These are phyloP conservation scores for Poeciliopsis turneri DNA, from an alignment of 2,797 vertebrate species.

Conservation along the genomic window DNA sequence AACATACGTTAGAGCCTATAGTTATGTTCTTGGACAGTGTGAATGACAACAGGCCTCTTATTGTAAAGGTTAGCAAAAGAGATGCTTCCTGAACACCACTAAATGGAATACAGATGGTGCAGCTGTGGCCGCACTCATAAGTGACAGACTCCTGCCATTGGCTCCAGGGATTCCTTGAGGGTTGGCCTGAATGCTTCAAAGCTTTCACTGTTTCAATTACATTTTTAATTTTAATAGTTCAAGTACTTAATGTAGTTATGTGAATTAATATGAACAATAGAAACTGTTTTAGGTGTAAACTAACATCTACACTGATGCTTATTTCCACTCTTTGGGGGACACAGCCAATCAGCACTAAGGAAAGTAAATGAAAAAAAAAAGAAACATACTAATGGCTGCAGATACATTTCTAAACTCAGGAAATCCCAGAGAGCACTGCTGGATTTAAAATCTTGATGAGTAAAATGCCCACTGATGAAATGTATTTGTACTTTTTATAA, in stretches of 20 bases:
- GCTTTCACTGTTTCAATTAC: background rate
- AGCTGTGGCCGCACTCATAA: constrained; percentile 10
- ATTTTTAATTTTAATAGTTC: background rate
- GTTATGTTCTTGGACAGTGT: constrained; percentile 50
- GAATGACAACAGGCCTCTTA: constrained; percentile 19
- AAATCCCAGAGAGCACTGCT: background rate
- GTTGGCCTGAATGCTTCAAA: background rate
- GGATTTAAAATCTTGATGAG: background rate
- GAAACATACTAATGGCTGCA: background rate
- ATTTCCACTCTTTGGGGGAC: background rate
- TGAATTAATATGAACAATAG: background rate
- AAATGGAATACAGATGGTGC: constrained; percentile 8
- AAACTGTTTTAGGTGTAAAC: background rate
- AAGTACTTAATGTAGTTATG: background rate
- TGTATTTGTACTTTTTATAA: background rate
- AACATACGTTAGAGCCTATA: constrained; percentile 56
- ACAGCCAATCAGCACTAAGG: background rate
- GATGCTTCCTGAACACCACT: constrained; percentile 4
- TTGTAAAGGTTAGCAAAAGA: constrained; percentile 41
- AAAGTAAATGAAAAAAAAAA: background rate
- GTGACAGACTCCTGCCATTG: background rate
- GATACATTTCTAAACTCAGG: background rate
- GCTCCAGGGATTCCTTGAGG: constrained; percentile 12
- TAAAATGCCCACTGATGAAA: background rate
- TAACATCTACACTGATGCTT: background rate